These are phyloP conservation scores for Pyrocephalus nanus DNA, from an alignment of 2,797 vertebrate genomes.

Conservation along the genomic window DNA sequence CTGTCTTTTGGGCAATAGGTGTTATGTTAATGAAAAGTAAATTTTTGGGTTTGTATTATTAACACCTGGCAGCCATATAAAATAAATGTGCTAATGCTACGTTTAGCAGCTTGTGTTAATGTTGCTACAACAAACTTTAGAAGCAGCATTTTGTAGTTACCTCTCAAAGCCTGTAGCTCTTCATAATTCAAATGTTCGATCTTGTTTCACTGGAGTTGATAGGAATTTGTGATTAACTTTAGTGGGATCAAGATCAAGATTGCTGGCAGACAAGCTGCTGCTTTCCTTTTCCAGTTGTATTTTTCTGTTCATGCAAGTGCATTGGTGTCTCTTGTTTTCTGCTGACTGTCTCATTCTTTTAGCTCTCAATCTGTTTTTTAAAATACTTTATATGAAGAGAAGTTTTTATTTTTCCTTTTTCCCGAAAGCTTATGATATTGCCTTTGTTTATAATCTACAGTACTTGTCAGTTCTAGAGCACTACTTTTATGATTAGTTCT, in stretches of 20 bases:
- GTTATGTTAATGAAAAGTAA: background rate
- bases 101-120: background rate
- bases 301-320: slow-evolving; percentile 26
- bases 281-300: slow-evolving; percentile 20
- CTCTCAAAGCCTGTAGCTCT: background rate
- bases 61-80: background rate
- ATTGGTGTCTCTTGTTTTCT: background rate
- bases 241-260: background rate
- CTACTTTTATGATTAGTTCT: background rate
- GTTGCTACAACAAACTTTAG: background rate
- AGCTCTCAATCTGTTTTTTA: background rate
- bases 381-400: background rate
- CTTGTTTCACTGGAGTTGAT: background rate
- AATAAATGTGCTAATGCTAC: background rate
- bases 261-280: background rate
- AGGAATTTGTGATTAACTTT: slow-evolving; percentile 33
- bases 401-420: background rate
- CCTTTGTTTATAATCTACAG: background rate
- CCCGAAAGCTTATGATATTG: background rate
- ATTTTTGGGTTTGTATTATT: background rate
- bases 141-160: background rate
- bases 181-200: background rate
- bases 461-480: background rate
- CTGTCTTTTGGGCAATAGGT: background rate
- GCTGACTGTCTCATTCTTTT: background rate